Percentiles rank a stretch among this genome's conserved stretches.
Conservation (phyloP, 1,140 invertebrate genomes). For the Drosophila subobscura region DNA sequence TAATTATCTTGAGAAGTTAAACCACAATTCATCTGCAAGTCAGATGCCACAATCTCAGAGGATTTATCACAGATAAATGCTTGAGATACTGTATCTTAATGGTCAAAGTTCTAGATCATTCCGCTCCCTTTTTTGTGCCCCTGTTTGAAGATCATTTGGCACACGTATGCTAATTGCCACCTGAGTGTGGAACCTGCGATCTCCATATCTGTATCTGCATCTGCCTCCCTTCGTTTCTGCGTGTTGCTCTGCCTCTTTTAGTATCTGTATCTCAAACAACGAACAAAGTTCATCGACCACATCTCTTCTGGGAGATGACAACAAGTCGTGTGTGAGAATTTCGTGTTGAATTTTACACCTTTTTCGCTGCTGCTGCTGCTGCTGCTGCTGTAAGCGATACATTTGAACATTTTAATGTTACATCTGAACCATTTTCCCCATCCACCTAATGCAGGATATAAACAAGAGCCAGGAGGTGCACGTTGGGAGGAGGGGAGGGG, state of each 20-base stretch:
- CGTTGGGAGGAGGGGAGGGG: background rate
- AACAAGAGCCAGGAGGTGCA: background rate
- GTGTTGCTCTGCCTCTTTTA: slow-evolving; percentile 18
- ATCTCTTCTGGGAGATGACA: slow-evolving; percentile 38
- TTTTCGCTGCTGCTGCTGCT: background rate
- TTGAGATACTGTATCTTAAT: no score
- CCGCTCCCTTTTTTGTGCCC: background rate
- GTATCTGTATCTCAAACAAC: slow-evolving; percentile 26
- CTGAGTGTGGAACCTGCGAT: background rate
- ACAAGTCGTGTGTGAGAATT: slow-evolving; percentile 59
- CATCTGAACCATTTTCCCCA: slow-evolving; percentile 20
- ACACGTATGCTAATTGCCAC: slow-evolving; percentile 63
- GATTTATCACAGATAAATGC: no score
- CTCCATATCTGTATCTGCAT: slow-evolving; percentile 6
- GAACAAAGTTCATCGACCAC: slow-evolving; percentile 69
- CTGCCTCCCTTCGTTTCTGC: slow-evolving; percentile 7
- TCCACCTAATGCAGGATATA: background rate
- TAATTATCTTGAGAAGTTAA: no score
- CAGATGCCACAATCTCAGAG: no score
- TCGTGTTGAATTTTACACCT: slow-evolving; percentile 57
- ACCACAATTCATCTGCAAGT: no score
- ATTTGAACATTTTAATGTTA: slow-evolving; percentile 52
- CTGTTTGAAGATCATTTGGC: slow-evolving; percentile 43
- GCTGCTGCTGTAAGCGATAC: background rate
- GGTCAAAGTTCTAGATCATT: no score